These are phyloP conservation scores for Leucania comma DNA, from an alignment of 2,888 invertebrate genomes.

Conservation along the genomic window DNA sequence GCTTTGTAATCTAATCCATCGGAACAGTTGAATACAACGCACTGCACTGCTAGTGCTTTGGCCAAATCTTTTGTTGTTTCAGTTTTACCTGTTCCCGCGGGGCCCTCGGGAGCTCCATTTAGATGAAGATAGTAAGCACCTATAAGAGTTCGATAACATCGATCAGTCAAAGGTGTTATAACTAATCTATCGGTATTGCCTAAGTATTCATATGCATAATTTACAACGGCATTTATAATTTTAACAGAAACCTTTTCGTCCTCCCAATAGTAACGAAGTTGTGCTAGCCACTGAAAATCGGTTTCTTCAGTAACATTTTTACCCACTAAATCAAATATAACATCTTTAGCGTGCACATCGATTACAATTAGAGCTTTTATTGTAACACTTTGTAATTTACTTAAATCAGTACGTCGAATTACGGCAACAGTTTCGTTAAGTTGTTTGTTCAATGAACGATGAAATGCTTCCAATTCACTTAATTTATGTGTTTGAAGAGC, in stretches of 20 bases:
- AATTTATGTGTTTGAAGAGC: slow-evolving; percentile 91
- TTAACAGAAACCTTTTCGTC: slow-evolving; percentile 92
- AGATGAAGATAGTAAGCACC: slow-evolving; percentile 96
- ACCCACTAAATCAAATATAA: slow-evolving; percentile 92
- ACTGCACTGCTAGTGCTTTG: slow-evolving; percentile 97
- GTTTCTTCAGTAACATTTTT: slow-evolving; percentile 92
- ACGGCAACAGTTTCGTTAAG: slow-evolving; percentile 94
- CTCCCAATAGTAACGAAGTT: slow-evolving; percentile 95
- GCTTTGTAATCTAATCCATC: slow-evolving; percentile 96
- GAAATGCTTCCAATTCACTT: slow-evolving; percentile 90
- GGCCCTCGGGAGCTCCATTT: slow-evolving; percentile 96
- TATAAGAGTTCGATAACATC: slow-evolving; percentile 96
- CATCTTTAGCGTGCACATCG: slow-evolving; percentile 96
- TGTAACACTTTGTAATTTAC: slow-evolving; percentile 93
- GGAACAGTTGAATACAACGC: slow-evolving; percentile 97
- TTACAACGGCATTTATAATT: slow-evolving; percentile 95
- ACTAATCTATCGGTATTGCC: slow-evolving; percentile 95
- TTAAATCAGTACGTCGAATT: slow-evolving; percentile 93
- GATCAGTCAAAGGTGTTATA: slow-evolving; percentile 94
- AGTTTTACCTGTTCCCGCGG: slow-evolving; percentile 97
- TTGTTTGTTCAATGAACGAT: slow-evolving; percentile 90
- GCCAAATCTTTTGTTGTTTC: slow-evolving; percentile 98
- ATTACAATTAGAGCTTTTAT: slow-evolving; percentile 96
- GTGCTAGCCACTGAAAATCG: slow-evolving; percentile 96
- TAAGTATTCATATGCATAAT: slow-evolving; percentile 96